phyloP scores from a whole-genome alignment of 2,888 invertebrate genomes.

The Rhingia rostrata region DNA sequence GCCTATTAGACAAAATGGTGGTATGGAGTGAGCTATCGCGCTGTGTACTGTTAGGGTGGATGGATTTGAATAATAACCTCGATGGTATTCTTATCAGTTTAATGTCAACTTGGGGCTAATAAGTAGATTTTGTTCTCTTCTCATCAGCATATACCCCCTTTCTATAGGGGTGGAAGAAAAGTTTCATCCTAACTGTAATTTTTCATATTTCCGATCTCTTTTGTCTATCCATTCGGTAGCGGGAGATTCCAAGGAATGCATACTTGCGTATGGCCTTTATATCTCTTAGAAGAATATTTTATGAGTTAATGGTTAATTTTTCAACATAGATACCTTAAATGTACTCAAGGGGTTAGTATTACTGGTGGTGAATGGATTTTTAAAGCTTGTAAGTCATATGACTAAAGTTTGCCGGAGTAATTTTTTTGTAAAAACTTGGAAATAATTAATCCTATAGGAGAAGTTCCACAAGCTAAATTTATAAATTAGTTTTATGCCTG shows the following conservation, averaged over 20 bases:
- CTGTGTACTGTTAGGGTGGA: conserved; percentile 17
- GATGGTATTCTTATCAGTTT: conserved; percentile 72
- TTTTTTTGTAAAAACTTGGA: conserved; percentile 24
- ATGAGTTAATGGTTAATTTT: conserved; percentile 64
- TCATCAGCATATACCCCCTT: conserved; percentile 21
- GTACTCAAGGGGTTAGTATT: conserved; percentile 65
- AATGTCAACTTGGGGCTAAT: conserved; percentile 73
- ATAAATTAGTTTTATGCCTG: no score
- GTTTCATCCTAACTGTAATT: conserved; percentile 49
- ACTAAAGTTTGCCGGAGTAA: conserved; percentile 26
- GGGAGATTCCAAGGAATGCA: conserved; percentile 6
- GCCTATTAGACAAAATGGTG: conserved; percentile 46
- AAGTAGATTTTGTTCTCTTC: conserved; percentile 49
- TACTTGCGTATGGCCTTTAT: conserved; percentile 18
- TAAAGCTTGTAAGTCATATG: conserved; percentile 47
- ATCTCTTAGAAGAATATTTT: conserved; percentile 31
- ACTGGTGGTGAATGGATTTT: conserved; percentile 45
- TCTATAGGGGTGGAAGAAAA: conserved; percentile 24
- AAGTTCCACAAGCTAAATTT: no score
- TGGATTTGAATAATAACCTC: conserved; percentile 67
- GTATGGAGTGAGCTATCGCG: neutral
- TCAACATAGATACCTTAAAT: conserved; percentile 44
- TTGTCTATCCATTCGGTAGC: conserved; percentile 18
- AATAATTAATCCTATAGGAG: conserved; percentile 50
- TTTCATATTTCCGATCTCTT: conserved; percentile 45